These are phyloP conservation scores for Lerema accius DNA, from an alignment of 1,140 invertebrate species.

Conservation along the genomic window DNA sequence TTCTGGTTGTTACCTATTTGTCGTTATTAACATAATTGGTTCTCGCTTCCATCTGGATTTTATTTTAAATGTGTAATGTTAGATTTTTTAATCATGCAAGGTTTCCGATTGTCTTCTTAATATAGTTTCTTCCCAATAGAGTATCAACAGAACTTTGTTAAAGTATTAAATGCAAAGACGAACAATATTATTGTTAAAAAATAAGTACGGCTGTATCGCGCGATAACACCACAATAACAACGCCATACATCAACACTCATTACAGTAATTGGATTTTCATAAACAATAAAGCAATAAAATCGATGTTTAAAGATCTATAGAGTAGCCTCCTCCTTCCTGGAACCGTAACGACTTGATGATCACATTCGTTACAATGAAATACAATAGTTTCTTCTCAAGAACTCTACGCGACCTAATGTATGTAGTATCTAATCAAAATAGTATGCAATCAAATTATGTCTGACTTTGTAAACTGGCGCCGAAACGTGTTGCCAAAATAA, in stretches of 20 bases:
- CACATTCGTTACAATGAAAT: background rate
- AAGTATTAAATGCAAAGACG: too few species aligned
- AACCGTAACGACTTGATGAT: background rate
- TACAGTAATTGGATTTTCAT: conserved; percentile 12
- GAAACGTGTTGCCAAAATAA: conserved; percentile 29
- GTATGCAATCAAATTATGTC: background rate
- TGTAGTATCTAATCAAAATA: background rate
- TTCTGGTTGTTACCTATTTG: too few species aligned
- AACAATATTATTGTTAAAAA: background rate
- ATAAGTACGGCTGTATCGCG: background rate
- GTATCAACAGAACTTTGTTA: too few species aligned
- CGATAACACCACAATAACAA: conserved; percentile 21
- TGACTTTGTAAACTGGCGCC: conserved; percentile 4
- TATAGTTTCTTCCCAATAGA: too few species aligned
- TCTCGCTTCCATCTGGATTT: too few species aligned
- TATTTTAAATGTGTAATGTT: too few species aligned
- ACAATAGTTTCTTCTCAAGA: background rate
- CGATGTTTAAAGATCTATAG: background rate
- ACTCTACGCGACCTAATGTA: too few species aligned
- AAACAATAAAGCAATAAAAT: conserved; percentile 22
- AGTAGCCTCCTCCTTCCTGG: background rate
- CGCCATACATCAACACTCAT: conserved; percentile 7
- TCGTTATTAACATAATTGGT: too few species aligned
- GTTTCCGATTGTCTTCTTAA: too few species aligned
- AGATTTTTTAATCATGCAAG: too few species aligned